phyloP scores from a whole-genome alignment of 2,113 vertebrate species.

The Hypocryptadius cinnamomeus region DNA sequence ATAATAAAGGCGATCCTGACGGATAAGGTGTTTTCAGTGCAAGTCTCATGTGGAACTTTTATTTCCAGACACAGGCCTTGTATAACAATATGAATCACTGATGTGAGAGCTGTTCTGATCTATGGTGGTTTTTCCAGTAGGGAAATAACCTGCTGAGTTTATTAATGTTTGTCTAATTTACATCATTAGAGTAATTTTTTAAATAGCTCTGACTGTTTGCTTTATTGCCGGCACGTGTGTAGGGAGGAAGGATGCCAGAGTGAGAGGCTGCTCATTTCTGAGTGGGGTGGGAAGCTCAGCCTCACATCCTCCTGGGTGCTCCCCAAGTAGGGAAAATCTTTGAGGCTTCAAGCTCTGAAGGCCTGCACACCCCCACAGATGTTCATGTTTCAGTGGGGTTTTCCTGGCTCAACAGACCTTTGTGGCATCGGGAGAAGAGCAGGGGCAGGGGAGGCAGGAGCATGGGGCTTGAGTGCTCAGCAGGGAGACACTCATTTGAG shows the following conservation, averaged over 20 bases:
- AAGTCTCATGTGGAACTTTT: conserved; percentile 25
- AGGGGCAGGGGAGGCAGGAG: background rate
- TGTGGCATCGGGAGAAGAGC: background rate
- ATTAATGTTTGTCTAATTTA: conserved; percentile 64
- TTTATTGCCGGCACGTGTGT: background rate
- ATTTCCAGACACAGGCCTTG: conserved; percentile 13
- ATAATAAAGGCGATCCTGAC: background rate
- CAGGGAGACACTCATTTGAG: background rate
- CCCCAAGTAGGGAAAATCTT: background rate
- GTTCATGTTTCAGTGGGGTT: background rate
- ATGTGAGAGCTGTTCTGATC: conserved; percentile 26
- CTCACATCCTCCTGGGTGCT: background rate
- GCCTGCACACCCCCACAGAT: rapidly evolving
- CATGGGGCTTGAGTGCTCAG: background rate
- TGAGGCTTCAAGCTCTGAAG: background rate
- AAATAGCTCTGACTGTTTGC: conserved; percentile 8
- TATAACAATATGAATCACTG: conserved; percentile 1
- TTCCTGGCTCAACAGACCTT: background rate
- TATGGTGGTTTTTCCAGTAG: conserved; percentile 22
- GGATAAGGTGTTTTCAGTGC: conserved; percentile 35
- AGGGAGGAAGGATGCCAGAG: background rate
- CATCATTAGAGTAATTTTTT: conserved; percentile 37
- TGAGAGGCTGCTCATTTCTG: background rate
- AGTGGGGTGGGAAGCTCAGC: rapidly evolving
- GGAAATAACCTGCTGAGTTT: conserved; percentile 59